Conservation (phyloP, 2,888 invertebrate genomes). For the Chirona hameri region DNA sequence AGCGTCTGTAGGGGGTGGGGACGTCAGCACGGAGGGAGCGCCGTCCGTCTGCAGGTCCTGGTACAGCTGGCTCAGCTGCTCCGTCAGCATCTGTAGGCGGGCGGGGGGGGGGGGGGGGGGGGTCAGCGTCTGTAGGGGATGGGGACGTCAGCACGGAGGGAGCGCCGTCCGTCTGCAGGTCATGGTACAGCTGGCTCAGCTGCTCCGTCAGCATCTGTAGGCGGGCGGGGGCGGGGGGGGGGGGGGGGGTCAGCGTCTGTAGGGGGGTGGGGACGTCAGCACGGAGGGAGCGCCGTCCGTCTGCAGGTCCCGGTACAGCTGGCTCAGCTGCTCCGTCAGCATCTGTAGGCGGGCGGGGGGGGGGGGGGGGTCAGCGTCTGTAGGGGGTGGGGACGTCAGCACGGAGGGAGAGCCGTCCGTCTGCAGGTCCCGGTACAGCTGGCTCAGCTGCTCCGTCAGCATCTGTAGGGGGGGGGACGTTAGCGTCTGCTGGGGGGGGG, state of each 20-base stretch:
- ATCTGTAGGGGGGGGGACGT: too few relatives aligned
- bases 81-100: not conserved
- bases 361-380: not conserved
- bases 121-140: too few relatives aligned
- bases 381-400: too few relatives aligned
- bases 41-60: not conserved
- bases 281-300: not conserved
- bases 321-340: conserved; percentile 9
- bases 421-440: conserved; percentile 4
- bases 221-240: not conserved
- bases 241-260: too few relatives aligned
- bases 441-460: not conserved
- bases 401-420: too few relatives aligned
- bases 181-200: not conserved
- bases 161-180: not conserved
- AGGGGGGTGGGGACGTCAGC: not conserved
- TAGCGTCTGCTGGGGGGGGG: too few relatives aligned
- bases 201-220: not conserved
- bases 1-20: not conserved
- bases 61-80: conserved; percentile 23
- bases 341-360: not conserved
- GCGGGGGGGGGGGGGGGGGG: not conserved
- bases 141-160: not conserved
- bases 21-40: not conserved
- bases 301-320: conserved; percentile 9